These are phyloP conservation scores for Chymomyza caudatula DNA, from an alignment of 2,888 invertebrate species.

Conservation along the genomic window DNA sequence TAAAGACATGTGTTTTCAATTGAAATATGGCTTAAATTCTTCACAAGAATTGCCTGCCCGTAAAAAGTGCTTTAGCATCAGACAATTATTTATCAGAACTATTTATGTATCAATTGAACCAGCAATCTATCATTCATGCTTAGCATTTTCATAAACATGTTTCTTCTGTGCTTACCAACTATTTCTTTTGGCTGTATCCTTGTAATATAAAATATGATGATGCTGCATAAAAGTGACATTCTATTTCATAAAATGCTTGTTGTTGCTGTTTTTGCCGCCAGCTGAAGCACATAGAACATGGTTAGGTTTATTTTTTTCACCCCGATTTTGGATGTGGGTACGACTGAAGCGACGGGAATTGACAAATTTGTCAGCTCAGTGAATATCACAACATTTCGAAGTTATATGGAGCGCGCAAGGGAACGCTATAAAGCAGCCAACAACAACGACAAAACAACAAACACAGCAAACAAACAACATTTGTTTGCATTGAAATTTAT, in stretches of 20 bases:
- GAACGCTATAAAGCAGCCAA: not conserved
- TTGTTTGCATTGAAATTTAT: conserved; percentile 59
- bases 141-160: not conserved
- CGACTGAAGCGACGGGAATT: not conserved
- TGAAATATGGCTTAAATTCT: too few species aligned
- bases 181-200: conserved; percentile 38
- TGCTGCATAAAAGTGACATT: conserved; percentile 59
- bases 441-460: conserved; percentile 15
- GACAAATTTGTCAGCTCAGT: conserved; percentile 65
- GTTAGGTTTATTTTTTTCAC: conserved; percentile 11
- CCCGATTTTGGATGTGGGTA: conserved; percentile 12
- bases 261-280: conserved; percentile 36
- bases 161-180: conserved; percentile 25
- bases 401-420: conserved; percentile 49
- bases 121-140: not conserved
- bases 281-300: too few species aligned
- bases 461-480: conserved; percentile 9
- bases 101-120: too few species aligned
- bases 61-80: too few species aligned
- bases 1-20: too few species aligned
- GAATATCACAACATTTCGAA: conserved; percentile 52
- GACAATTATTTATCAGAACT: not conserved
- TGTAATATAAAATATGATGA: conserved; percentile 57
- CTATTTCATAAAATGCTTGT: conserved; percentile 35
- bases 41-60: too few species aligned